Evolutionary conservation across 2,797 vertebrate species (phyloP), one percentile per base, ranked within the genome.

Genomic region (Enteromius treurensis): DNA sequence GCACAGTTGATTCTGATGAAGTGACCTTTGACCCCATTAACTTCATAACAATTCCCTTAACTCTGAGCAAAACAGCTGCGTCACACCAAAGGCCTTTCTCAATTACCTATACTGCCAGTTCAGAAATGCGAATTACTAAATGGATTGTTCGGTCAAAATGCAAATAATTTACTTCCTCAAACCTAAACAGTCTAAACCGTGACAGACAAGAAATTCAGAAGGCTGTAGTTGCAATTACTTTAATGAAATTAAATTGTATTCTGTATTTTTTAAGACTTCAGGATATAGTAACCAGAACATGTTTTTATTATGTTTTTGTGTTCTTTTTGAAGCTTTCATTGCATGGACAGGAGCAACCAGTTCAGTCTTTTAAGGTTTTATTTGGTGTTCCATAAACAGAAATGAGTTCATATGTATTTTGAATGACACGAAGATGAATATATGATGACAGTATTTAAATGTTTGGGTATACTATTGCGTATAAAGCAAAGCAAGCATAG

Each of bases 51-150:
- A 77, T 80, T 84, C 53, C 51, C 51, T 29, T 8, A 65, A 83
- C 51, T 49, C 69, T 45, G 15, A n/a, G 23, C 15, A 78, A 65
- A 65, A 64, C 60, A 65, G 1, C 29, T 47, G 70, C 69, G 45
- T 74, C 58, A 64, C 21, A 23, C 32, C 15, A 45, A 34, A 47
- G 3, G 49, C 34, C 26, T 32, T 23, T n/a, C 67, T 60, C 42
- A 53, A 7, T 68, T 67, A 51, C 45, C 8, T 40, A 3, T 42
- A 4, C 70, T 81, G 26, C 17, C 71, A 81, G 3, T 53, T 64
- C 81, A 87, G 80, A 82, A 85, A 88, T 86, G 88, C 89, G 88
- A 93, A 92, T 92, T 87, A 92, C 90, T 92, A 91, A 93, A 91
- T 87, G 13, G 11, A 29, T 23, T 23, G 55, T 58, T 62, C 15